Percentiles rank a stretch among this genome's conserved stretches.
Evolutionary conservation across 2,888 invertebrate species (phyloP).

Genomic region (Elmis aenea): DNA sequence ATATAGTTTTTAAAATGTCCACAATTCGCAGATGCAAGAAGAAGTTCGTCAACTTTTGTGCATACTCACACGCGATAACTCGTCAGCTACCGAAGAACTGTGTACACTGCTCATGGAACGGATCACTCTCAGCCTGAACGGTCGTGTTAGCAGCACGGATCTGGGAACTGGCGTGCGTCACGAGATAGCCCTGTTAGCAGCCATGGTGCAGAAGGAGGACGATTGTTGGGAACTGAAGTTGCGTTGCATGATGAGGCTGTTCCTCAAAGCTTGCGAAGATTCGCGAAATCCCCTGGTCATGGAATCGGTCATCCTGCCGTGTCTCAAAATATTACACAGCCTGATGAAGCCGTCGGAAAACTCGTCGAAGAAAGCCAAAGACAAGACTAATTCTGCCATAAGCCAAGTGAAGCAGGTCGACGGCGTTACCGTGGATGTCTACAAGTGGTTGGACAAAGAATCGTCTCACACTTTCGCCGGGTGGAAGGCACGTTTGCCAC

Average conservation of each 20-base stretch:
- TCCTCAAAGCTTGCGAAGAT: constrained; percentile 71
- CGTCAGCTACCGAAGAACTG: constrained; percentile 74
- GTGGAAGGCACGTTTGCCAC: constrained; percentile 65
- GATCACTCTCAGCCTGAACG: constrained; percentile 71
- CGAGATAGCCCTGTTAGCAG: constrained; percentile 82
- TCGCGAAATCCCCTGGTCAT: constrained; percentile 81
- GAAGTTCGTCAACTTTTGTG: constrained; percentile 87
- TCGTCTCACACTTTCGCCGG: constrained; percentile 62
- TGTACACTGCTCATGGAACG: constrained; percentile 78
- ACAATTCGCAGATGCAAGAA: constrained; percentile 61
- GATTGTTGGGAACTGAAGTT: constrained; percentile 93
- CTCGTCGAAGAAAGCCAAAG: constrained; percentile 52
- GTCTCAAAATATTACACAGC: constrained; percentile 83
- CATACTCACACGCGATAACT: constrained; percentile 81
- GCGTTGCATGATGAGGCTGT: constrained; percentile 81
- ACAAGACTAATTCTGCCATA: constrained; percentile 27
- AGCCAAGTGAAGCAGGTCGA: too few relatives aligned
- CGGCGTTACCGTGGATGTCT: constrained; percentile 64
- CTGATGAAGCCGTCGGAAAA: constrained; percentile 66
- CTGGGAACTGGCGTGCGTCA: constrained; percentile 76
- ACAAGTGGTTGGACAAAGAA: constrained; percentile 70
- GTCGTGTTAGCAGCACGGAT: constrained; percentile 70
- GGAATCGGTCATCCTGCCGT: constrained; percentile 88
- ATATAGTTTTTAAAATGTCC: not conserved
- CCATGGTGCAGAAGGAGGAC: constrained; percentile 87